Evolutionary conservation across 2,888 invertebrate species (phyloP), one percentile per base, ranked within the genome.

Genomic region (Molanna angustata): DNA sequence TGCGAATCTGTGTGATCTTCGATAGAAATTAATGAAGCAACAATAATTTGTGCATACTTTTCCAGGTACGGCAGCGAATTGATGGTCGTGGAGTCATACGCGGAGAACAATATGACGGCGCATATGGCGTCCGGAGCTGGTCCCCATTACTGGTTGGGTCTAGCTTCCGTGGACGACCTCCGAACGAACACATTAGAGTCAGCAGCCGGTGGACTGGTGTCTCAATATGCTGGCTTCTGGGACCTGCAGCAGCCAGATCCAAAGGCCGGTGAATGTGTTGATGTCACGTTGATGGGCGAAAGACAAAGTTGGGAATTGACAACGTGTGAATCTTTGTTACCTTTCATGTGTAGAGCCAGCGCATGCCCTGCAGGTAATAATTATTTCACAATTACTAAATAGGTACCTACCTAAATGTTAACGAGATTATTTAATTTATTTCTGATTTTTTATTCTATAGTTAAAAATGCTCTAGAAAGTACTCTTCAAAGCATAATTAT

Each of bases 171-270:
- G 56, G 94, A 94, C 71, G 93, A 94, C 71, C 81, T 95, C 49
- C 81, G 92, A 67, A 95, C 94, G 41, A 94, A 94, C 71, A 94
- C 94, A n/a, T 76, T 95, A 57, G 94, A 94, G 76, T 94, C 94
- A 3, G 93, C 94, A 19, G 90, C 91, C 47, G 94, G 94, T 48
- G 84, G 88, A 58, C 78, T 94, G 63, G 90, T 94, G 55, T 93
- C 94, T 4, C 94, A 94, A 72, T 94, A 94, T 69, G 90, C 93
- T 59, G 93, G 93, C 60, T 95, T 94, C 72, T 96, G 96, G 96
- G 90, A 90, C 46, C 73, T 90, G 60, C 83, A 84, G 64, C 94
- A 96, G 70, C 96, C 96, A 2, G 85, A 93, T 69, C 87, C 93
- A 13, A 80, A 81, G 62, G 83, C 85, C 19, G 96, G 96, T 43